Conservation (phyloP, 2,888 invertebrate genomes). For the Germaria angustata region DNA sequence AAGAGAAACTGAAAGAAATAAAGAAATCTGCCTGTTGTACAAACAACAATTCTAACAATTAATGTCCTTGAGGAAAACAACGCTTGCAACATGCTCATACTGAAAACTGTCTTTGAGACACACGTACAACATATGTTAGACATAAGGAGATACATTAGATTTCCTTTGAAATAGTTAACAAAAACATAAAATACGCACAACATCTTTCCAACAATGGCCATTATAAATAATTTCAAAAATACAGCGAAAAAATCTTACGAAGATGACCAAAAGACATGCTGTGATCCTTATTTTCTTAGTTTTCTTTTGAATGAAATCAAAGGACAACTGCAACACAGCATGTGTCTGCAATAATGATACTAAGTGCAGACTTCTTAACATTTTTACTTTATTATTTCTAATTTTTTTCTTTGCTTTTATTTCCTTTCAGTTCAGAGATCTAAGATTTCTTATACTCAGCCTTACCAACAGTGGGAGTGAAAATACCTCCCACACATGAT, state of each 20-base stretch:
- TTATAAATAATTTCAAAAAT: background rate
- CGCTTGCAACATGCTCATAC: constrained; percentile 16
- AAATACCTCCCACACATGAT: constrained; percentile 61
- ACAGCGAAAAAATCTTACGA: background rate
- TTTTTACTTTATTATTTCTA: background rate
- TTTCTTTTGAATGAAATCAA: constrained; percentile 47
- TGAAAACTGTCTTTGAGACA: constrained; percentile 16
- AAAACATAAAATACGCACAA: background rate
- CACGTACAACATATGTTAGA: constrained; percentile 50
- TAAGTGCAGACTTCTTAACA: constrained; percentile 35
- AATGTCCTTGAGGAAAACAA: constrained; percentile 40
- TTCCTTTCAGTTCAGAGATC: background rate
- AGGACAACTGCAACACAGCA: constrained; percentile 69
- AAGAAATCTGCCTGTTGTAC: background rate
- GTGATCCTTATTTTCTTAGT: constrained; percentile 25
- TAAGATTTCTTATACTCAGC: constrained; percentile 7
- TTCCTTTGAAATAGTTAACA: constrained; percentile 40
- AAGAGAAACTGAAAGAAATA: background rate
- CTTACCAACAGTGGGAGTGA: constrained; percentile 57
- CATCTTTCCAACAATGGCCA: constrained; percentile 36
- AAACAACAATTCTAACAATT: constrained; percentile 28
- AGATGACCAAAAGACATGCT: constrained; percentile 52
- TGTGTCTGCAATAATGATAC: constrained; percentile 59
- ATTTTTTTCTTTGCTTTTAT: background rate
- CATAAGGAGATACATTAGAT: constrained; percentile 13